phyloP scores from a whole-genome alignment of 2,888 invertebrate genomes.

The Ophion slaviceki region DNA sequence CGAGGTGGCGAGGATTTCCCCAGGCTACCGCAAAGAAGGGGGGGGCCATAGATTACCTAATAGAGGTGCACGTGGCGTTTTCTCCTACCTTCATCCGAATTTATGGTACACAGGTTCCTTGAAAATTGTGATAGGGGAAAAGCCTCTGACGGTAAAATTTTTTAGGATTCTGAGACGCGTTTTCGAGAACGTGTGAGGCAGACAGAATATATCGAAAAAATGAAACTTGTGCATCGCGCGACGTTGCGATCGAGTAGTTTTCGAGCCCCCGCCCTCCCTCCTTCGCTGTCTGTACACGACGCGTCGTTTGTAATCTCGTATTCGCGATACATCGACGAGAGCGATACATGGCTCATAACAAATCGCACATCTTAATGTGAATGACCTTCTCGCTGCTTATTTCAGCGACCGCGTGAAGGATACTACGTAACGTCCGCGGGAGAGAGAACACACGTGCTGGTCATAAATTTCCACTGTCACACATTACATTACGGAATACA shows the following conservation, averaged over 20 bases:
- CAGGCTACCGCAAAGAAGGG: too few relatives aligned
- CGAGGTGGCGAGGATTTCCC: too few relatives aligned
- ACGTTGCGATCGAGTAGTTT: constrained; percentile 1
- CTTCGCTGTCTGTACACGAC: background rate
- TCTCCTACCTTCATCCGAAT: background rate
- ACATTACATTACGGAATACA: background rate
- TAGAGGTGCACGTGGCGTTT: background rate
- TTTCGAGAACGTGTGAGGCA: background rate
- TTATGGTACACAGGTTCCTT: background rate
- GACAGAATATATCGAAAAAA: background rate
- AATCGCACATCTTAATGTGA: constrained; percentile 39
- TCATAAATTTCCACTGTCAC: constrained; percentile 5
- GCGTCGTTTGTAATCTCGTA: constrained; percentile 33
- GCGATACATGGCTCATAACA: constrained; percentile 37
- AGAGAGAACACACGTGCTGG: background rate
- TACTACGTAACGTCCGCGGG: background rate
- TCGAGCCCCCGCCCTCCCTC: background rate
- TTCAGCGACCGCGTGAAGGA: constrained; percentile 30
- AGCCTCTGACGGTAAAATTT: background rate
- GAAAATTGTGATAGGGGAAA: background rate
- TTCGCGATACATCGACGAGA: constrained; percentile 42
- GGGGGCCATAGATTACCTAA: background rate
- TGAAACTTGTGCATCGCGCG: constrained; percentile 7
- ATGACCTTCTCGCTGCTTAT: constrained; percentile 40
- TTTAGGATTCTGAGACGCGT: background rate